A percentile compares a stretch with the other conserved stretches of the same genome.
phyloP scores from a whole-genome alignment of 2,888 invertebrate genomes.

The Scelioninae gen. 2 region DNA sequence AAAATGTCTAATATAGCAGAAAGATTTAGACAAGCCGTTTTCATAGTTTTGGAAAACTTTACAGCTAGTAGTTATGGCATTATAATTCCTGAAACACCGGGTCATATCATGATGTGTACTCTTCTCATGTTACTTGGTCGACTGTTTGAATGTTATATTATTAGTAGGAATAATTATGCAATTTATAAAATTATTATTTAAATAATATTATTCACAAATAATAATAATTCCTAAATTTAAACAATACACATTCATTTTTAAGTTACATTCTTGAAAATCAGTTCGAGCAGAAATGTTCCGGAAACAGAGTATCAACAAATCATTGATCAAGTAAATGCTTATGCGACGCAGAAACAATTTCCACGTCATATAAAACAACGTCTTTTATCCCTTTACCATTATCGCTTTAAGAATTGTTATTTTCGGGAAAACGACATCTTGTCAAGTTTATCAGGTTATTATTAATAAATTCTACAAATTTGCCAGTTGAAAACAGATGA shows the following conservation, averaged over 20 bases:
- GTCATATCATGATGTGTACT: conserved; percentile 66
- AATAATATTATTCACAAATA: too few species aligned
- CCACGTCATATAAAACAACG: conserved; percentile 71
- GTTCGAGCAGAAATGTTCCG: conserved; percentile 65
- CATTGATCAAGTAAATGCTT: conserved; percentile 74
- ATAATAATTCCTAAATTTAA: too few species aligned
- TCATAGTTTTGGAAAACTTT: conserved; percentile 70
- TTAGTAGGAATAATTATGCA: conserved; percentile 62
- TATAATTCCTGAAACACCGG: conserved; percentile 62
- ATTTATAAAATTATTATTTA: too few species aligned
- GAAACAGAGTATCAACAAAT: conserved; percentile 74
- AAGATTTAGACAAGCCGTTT: conserved; percentile 67
- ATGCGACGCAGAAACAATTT: conserved; percentile 73
- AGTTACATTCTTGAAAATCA: conserved; percentile 60
- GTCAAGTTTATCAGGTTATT: conserved; percentile 68
- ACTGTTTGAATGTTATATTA: conserved; percentile 68
- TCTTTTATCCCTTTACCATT: conserved; percentile 72
- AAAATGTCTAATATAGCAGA: conserved; percentile 42
- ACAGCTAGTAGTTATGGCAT: conserved; percentile 68
- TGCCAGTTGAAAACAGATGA: too few species aligned
- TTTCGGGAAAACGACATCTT: conserved; percentile 74
- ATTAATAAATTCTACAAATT: neutral
- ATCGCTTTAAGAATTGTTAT: conserved; percentile 74
- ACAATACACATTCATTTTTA: too few species aligned
- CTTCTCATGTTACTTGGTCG: conserved; percentile 69